These are phyloP conservation scores for Nicator chloris DNA, from an alignment of 2,113 vertebrate genomes.

Conservation along the genomic window DNA sequence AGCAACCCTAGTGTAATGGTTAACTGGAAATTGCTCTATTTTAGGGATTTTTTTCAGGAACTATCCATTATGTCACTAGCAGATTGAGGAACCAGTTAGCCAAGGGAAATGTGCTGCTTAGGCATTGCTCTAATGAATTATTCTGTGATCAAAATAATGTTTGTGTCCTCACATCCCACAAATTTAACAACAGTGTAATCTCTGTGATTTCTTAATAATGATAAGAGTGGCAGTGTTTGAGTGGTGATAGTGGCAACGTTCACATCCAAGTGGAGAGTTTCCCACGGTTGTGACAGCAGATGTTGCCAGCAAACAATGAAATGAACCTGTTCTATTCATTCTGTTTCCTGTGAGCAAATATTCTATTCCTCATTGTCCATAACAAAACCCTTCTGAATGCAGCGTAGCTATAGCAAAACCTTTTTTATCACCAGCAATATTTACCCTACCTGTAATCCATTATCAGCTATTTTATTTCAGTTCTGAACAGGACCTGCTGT, in stretches of 20 bases:
- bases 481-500: conserved; percentile 32
- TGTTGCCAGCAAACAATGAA: conserved; percentile 33
- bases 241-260: neutral
- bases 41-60: neutral
- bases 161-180: neutral
- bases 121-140: neutral
- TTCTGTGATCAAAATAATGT: neutral
- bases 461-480: conserved; percentile 33
- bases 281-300: conserved; percentile 44
- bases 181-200: neutral
- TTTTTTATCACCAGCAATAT: conserved; percentile 54
- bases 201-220: neutral
- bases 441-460: conserved; percentile 56
- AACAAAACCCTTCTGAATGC: conserved; percentile 36
- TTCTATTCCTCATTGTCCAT: neutral
- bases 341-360: conserved; percentile 68
- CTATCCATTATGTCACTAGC: neutral
- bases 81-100: neutral
- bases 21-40: neutral
- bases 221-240: neutral
- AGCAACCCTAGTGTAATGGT: neutral
- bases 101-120: neutral
- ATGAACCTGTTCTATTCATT: conserved; percentile 44
- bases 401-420: conserved; percentile 11
- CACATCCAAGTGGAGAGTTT: conserved; percentile 58